phyloP scores from a whole-genome alignment of 2,113 vertebrate genomes.

The Brachyhypopomus occidentalis region DNA sequence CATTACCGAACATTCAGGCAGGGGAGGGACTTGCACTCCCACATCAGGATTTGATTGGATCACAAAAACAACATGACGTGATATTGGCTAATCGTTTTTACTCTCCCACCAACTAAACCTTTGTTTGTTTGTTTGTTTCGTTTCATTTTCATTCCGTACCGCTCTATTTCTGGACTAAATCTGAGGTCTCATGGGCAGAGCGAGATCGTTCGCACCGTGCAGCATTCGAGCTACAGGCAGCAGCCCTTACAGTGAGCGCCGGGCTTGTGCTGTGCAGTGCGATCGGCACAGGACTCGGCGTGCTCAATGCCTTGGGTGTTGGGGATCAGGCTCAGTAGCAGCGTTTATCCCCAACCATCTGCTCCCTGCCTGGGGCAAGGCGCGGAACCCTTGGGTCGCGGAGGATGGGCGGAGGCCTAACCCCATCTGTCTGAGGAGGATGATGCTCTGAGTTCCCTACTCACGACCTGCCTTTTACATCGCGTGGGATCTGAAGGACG shows the following conservation, averaged over 20 bases:
- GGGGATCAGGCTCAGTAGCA: constrained; percentile 49
- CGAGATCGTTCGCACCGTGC: not conserved
- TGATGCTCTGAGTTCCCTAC: constrained; percentile 49
- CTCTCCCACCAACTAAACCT: too few species aligned
- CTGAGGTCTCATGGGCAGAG: not conserved
- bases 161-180: not conserved
- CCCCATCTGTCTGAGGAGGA: constrained; percentile 51
- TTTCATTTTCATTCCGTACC: too few species aligned
- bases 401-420: constrained; percentile 54
- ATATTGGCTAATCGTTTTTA: too few species aligned
- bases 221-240: not conserved
- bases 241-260: too few species aligned
- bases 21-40: too few species aligned
- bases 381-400: constrained; percentile 45
- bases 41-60: too few species aligned
- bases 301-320: constrained; percentile 60
- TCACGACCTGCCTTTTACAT: constrained; percentile 56
- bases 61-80: too few species aligned
- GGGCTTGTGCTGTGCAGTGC: not conserved
- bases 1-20: too few species aligned
- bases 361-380: constrained; percentile 63
- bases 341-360: constrained; percentile 72
- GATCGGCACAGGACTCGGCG: not conserved
- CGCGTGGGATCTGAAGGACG: constrained; percentile 37
- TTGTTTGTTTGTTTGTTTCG: too few species aligned